A percentile compares a stretch with the other conserved stretches of the same genome.
phyloP scores from a whole-genome alignment of 2,888 invertebrate genomes.

The Polyommatus icarus region DNA sequence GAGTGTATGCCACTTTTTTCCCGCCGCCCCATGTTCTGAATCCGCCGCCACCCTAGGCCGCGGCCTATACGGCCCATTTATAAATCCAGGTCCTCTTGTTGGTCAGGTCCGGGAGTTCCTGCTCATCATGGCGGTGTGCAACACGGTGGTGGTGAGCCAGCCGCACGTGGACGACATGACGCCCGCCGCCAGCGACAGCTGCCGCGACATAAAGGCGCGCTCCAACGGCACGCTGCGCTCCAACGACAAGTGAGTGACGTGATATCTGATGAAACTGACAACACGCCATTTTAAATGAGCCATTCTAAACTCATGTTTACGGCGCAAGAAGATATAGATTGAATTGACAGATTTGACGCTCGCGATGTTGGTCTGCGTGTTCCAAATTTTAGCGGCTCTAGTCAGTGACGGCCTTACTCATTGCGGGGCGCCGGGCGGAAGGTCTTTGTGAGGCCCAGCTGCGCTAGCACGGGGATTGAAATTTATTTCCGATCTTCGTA shows the following conservation, averaged over 20 bases:
- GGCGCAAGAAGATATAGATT: not conserved
- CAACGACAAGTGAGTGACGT: conserved; percentile 68
- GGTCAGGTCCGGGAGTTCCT: conserved; percentile 91
- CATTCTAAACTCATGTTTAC: too few relatives aligned
- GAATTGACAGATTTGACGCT: not conserved
- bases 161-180: conserved; percentile 87
- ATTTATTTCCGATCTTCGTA: too few relatives aligned
- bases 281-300: not conserved
- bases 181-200: conserved; percentile 72
- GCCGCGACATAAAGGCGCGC: conserved; percentile 58
- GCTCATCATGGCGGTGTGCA: conserved; percentile 94
- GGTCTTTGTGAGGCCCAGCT: too few relatives aligned
- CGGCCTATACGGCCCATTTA: too few relatives aligned
- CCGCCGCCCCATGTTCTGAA: too few relatives aligned
- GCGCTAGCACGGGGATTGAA: too few relatives aligned
- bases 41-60: too few relatives aligned
- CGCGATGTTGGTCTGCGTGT: too few relatives aligned
- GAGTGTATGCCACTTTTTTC: too few relatives aligned
- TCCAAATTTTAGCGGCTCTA: too few relatives aligned
- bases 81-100: not conserved
- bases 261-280: not conserved
- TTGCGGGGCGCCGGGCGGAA: too few relatives aligned
- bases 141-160: conserved; percentile 97
- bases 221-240: conserved; percentile 64
- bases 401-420: too few relatives aligned